These are phyloP conservation scores for Argyrosomus japonicus DNA, from an alignment of 2,113 vertebrate genomes.

Conservation along the genomic window DNA sequence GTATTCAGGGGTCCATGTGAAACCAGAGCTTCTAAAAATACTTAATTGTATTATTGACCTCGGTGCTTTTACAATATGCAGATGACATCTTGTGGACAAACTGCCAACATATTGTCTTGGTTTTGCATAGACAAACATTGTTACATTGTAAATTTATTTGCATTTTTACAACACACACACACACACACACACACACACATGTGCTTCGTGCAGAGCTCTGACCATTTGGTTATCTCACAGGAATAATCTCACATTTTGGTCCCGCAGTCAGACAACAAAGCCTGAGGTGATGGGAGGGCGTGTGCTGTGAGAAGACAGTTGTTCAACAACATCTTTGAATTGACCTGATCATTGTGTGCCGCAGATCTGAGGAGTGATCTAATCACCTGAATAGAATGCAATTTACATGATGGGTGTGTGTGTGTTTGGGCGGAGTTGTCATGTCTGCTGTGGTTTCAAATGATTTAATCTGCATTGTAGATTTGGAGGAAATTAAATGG, in stretches of 20 bases:
- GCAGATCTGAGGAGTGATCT: slow-evolving; percentile 18
- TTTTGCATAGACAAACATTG: background rate
- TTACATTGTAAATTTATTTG: background rate
- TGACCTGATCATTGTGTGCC: slow-evolving; percentile 7
- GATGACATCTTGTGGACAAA: background rate
- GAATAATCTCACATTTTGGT: slow-evolving; percentile 6
- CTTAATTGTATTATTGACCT: background rate
- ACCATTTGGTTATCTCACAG: slow-evolving; percentile 24
- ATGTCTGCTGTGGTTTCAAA: too few relatives aligned
- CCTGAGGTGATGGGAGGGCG: too few relatives aligned
- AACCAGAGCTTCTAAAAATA: background rate
- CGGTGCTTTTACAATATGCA: background rate
- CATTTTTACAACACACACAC: background rate
- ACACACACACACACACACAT: background rate
- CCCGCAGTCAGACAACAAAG: slow-evolving; percentile 4
- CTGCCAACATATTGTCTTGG: background rate
- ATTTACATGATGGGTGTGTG: slow-evolving; percentile 27
- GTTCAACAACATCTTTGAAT: background rate
- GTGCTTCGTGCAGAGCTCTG: background rate
- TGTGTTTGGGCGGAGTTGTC: background rate
- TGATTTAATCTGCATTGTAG: too few relatives aligned
- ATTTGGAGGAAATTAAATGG: background rate
- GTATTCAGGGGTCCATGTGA: background rate
- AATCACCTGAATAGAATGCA: slow-evolving; percentile 32
- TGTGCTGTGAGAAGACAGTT: background rate